phyloP scores from a whole-genome alignment of 2,888 invertebrate genomes.

The Himalopsyche kuldschensis region DNA sequence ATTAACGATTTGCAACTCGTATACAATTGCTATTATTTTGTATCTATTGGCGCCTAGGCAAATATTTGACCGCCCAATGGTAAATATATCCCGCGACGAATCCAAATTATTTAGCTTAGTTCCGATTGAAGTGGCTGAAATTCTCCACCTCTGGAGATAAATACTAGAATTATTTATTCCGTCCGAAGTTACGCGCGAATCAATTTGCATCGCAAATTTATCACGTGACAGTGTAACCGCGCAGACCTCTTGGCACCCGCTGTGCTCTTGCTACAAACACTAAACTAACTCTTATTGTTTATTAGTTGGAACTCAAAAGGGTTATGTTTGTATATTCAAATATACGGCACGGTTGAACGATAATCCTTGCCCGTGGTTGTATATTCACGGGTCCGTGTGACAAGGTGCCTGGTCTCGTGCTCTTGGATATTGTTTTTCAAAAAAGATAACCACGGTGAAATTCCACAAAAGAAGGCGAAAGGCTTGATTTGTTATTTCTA shows the following conservation, averaged over 20 bases:
- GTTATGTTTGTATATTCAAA: conserved; percentile 37
- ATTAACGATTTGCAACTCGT: too few relatives aligned
- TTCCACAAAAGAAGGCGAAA: not conserved
- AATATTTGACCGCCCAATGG: too few relatives aligned
- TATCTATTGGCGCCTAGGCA: too few relatives aligned
- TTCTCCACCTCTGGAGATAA: not conserved
- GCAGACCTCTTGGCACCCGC: conserved; percentile 30
- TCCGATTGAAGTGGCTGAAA: not conserved
- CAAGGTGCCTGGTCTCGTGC: not conserved
- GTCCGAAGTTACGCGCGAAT: conserved; percentile 28
- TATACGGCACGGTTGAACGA: conserved; percentile 28
- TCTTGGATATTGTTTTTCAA: not conserved
- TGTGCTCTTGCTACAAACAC: conserved; percentile 22
- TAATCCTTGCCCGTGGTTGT: conserved; percentile 24
- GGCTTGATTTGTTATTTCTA: not conserved
- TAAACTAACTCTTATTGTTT: conserved; percentile 35
- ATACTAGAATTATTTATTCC: conserved; percentile 5
- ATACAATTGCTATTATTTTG: too few relatives aligned
- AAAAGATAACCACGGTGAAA: not conserved
- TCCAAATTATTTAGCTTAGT: not conserved
- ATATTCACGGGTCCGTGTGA: not conserved
- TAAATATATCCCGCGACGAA: too few relatives aligned
- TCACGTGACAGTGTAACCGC: conserved; percentile 26
- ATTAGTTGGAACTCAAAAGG: conserved; percentile 34
- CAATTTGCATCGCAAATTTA: conserved; percentile 40